Base-by-base conservation (phyloP, 2,888 invertebrate genomes). In the Anarsia innoxiella region DNA sequence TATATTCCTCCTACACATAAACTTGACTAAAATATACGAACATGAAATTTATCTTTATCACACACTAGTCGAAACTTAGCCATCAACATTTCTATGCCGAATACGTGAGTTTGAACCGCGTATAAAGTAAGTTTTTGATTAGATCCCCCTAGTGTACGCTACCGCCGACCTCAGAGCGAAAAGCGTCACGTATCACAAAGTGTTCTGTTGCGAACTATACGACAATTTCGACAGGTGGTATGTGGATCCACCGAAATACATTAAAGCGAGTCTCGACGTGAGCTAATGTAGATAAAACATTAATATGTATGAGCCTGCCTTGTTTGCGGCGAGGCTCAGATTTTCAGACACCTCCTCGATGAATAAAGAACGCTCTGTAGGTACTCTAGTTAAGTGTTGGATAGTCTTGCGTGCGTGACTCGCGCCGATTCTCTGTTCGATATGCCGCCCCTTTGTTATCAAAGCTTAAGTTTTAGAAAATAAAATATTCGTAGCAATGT, bases 301-400 rank as follows among this genome's bases (percentile, higher is more conserved):
- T 73, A 80, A 80, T 79, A 80, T 82, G 82, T 74, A 82, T 80
- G 78, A 80, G 66, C 44, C 53, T 59, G 52, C 57, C 71, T 71
- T 79, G 79, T 76, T 76, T 76, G 74, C 57, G 67, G 72, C 53
- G 62, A 56, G 57, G 64, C 66, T 74, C 72, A 73, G 77, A 78
- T 78, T 79, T 74, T 62, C 66, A 65, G 64, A 58, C 58, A 59
- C 52, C 56, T 61, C 59, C 60, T 59, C 66, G 60, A 75, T 78
- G 78, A 79, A 78, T 73, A 73, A 76, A 72, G 68, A 71, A 68
- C 60, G 52, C 39, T 46, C 41, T 51, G 53, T 49, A 44, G 26
- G 11, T 33, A 33, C 29, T 36, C 44, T 44, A 35, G 35, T 58
- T 60, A 61, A 51, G 53, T 43, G 46, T 73, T n/a, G n/a, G n/a